Percentiles rank a stretch among this genome's conserved stretches.
Evolutionary conservation across 2,113 vertebrate genomes (phyloP).

Genomic region (Octodon degus): DNA sequence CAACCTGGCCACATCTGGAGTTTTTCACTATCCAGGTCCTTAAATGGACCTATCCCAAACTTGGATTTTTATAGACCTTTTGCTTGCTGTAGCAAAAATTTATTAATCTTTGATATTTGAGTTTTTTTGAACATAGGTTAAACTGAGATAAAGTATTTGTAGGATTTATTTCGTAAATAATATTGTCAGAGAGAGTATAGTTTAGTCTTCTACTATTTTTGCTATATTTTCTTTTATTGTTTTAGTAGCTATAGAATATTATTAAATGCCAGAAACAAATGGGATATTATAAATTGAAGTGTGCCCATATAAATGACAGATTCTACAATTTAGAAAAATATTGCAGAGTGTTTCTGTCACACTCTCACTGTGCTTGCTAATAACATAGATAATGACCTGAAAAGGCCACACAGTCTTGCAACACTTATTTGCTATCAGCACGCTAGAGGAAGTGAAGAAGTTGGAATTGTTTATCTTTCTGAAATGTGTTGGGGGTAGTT

Average conservation of each 20-base stretch:
- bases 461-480: conserved; percentile 61
- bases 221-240: conserved; percentile 13
- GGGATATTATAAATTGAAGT: conserved; percentile 22
- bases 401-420: not conserved
- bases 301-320: not conserved
- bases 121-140: not conserved
- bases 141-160: conserved; percentile 42
- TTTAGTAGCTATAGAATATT: conserved; percentile 17
- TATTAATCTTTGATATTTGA: conserved; percentile 2
- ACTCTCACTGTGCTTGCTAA: not conserved
- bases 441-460: conserved; percentile 51
- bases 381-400: conserved; percentile 25
- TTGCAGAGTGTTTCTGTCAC: conserved; percentile 5
- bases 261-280: conserved; percentile 12
- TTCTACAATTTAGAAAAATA: conserved; percentile 32
- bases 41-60: not conserved
- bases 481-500: conserved; percentile 33
- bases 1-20: not conserved
- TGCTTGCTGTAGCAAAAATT: conserved; percentile 17
- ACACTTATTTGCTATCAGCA: conserved; percentile 45
- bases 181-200: conserved; percentile 26
- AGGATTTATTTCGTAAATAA: conserved; percentile 14
- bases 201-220: conserved; percentile 57
- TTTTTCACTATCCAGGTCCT: conserved; percentile 2
- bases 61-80: not conserved